These are phyloP conservation scores for Thinocorus orbignyianus DNA, from an alignment of 2,113 vertebrate genomes.

Conservation along the genomic window DNA sequence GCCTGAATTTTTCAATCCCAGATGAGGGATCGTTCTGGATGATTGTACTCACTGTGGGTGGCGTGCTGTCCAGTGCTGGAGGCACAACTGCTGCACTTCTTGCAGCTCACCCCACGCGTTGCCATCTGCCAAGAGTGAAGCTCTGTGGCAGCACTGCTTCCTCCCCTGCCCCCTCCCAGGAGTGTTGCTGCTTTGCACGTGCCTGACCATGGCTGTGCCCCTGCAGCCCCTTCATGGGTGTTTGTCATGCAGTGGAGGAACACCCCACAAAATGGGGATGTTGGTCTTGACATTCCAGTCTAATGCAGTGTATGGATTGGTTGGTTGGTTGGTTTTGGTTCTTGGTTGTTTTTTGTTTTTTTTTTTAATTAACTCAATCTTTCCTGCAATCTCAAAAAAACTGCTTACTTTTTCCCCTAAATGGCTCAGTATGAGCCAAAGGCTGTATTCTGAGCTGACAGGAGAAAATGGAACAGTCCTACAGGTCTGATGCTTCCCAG, in stretches of 20 bases:
- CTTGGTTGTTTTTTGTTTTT: background rate
- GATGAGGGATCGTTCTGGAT: background rate
- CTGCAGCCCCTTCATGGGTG: background rate
- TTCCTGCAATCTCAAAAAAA: background rate
- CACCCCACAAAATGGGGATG: no score
- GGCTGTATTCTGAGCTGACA: background rate
- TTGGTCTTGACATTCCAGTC: background rate
- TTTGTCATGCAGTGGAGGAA: background rate
- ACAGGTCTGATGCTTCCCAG: background rate
- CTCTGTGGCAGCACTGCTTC: background rate
- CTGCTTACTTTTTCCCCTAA: background rate
- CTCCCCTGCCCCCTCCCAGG: background rate
- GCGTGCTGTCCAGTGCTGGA: background rate
- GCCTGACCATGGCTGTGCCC: rapidly evolving
- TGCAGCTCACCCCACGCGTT: rapidly evolving
- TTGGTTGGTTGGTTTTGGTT: no score
- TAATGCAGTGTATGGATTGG: background rate
- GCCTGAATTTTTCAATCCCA: background rate
- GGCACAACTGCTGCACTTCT: background rate
- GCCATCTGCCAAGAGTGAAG: background rate
- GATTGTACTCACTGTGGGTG: background rate
- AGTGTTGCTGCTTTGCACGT: background rate
- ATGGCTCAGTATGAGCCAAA: background rate
- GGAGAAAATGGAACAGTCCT: background rate
- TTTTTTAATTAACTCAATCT: background rate